Evolutionary conservation across 1,140 invertebrate species (phyloP).

Genomic region (Stenopsyche tienmushanensis): DNA sequence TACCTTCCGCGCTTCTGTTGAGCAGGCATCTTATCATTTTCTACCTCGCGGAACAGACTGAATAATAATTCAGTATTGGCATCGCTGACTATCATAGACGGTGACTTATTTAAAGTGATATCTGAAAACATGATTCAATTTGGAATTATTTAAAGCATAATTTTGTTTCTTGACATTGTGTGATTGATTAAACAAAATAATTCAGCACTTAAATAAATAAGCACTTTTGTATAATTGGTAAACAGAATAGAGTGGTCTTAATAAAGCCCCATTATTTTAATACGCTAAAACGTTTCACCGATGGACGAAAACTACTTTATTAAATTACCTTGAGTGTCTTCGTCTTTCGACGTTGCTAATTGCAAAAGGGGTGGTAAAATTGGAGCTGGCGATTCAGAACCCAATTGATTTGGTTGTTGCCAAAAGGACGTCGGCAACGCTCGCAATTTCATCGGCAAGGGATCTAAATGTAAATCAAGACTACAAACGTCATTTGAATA

Average conservation of each 20-base stretch:
- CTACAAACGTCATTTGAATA: not conserved
- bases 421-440: conserved; percentile 60
- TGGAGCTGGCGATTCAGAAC: conserved; percentile 51
- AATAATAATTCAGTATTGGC: conserved; percentile 57
- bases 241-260: no score
- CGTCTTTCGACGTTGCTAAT: conserved; percentile 13
- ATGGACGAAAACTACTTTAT: no score
- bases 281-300: no score
- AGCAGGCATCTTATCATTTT: conserved; percentile 27
- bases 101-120: not conserved
- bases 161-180: conserved; percentile 10
- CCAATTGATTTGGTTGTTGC: conserved; percentile 58
- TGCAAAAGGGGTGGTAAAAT: conserved; percentile 49
- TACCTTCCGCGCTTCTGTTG: conserved; percentile 36
- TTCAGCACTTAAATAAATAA: not conserved
- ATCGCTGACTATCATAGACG: conserved; percentile 37
- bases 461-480: conserved; percentile 45
- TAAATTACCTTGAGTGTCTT: conserved; percentile 18
- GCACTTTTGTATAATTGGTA: no score
- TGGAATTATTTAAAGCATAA: no score
- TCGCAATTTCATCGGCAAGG: conserved; percentile 57
- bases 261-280: no score
- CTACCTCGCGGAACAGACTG: conserved; percentile 53
- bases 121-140: no score
- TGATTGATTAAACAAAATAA: not conserved